Conservation (phyloP, 2,888 invertebrate species). For the Eupithecia dodoneata region DNA sequence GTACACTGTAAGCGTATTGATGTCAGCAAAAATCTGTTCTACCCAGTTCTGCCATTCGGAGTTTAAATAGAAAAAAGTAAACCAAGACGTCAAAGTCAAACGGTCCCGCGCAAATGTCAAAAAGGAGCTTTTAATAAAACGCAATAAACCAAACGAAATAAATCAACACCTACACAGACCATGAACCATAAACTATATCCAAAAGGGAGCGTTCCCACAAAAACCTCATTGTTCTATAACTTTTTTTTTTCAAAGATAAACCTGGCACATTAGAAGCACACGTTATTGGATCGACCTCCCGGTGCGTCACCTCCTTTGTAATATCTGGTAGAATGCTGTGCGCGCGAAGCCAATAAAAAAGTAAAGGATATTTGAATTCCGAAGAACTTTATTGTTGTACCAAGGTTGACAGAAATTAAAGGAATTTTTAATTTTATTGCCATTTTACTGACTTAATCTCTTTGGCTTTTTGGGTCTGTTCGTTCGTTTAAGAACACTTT, state of each 20-base stretch:
- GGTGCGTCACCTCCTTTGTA: slow-evolving; percentile 46
- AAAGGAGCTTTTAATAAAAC: slow-evolving; percentile 36
- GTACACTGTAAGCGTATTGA: too few relatives aligned
- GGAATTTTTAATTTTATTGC: slow-evolving; percentile 32
- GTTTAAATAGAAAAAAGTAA: background rate
- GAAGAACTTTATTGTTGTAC: slow-evolving; percentile 39
- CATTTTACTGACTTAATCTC: slow-evolving; percentile 28
- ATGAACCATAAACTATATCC: slow-evolving; percentile 39
- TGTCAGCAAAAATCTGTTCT: background rate
- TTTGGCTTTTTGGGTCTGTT: slow-evolving; percentile 1
- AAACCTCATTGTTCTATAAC: slow-evolving; percentile 58
- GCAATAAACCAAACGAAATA: slow-evolving; percentile 42
- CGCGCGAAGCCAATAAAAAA: slow-evolving; percentile 33
- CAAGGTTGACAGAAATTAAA: slow-evolving; percentile 43
- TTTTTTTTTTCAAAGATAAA: slow-evolving; percentile 59
- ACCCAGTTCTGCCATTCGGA: background rate
- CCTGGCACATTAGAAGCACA: slow-evolving; percentile 48
- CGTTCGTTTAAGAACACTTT: slow-evolving; percentile 14
- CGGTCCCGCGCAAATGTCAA: slow-evolving; percentile 33
- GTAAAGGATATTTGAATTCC: slow-evolving; percentile 39
- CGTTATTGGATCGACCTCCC: slow-evolving; percentile 50
- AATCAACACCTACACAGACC: slow-evolving; percentile 50
- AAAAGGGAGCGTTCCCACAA: slow-evolving; percentile 47
- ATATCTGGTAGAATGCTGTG: slow-evolving; percentile 13
- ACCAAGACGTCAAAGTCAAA: slow-evolving; percentile 8